Base-by-base conservation (phyloP, 2,888 invertebrate species). In the Macaria liturata region DNA sequence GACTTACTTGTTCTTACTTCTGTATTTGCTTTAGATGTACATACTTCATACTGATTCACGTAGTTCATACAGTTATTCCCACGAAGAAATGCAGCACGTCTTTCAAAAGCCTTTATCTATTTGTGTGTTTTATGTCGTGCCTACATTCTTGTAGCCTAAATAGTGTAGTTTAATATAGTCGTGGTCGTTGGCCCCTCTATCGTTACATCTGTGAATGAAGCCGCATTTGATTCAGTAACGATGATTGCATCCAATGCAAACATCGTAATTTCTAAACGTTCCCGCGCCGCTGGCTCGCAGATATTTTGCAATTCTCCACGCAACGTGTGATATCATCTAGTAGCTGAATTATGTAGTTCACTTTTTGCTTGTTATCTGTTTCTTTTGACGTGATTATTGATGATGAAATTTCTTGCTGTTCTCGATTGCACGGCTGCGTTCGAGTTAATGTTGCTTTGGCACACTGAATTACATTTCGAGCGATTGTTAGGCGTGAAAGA, bases 201-300 rank as follows among this genome's bases (percentile, higher is more conserved):
- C 30, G 37, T 47, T 20, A 30, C 31, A 43, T 49, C 8, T 43
- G n/a, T 40, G 7, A 39, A 47, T 51, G 46, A 51, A 51, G 37
- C 46, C 40, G 8, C 20, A 30, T 42, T 49, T 50, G 44, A 34
- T 51, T 55, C 37, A 56, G 34, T 39, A 46, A 53, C 37, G 42
- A 46, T 49, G 31, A 43, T 60, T 60, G 42, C 49, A 60, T 52
- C 34, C 9, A 55, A 32, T 54, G 43, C 44, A 45, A 42, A 4
- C 48, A 52, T 46, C 39, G 20, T 49, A 55, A 52, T 60, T 60
- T 60, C 59, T 60, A 52, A 45, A 51, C 32, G 34, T 46, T 53
- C 59, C 57, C 57, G 56, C 65, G 48, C 49, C 42, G 51, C 46
- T 65, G 61, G 52, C 46, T 63, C 32, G 20, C 42, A 58, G 62